Conservation (phyloP, 1,140 invertebrate genomes). For the Elysia chlorotica region DNA sequence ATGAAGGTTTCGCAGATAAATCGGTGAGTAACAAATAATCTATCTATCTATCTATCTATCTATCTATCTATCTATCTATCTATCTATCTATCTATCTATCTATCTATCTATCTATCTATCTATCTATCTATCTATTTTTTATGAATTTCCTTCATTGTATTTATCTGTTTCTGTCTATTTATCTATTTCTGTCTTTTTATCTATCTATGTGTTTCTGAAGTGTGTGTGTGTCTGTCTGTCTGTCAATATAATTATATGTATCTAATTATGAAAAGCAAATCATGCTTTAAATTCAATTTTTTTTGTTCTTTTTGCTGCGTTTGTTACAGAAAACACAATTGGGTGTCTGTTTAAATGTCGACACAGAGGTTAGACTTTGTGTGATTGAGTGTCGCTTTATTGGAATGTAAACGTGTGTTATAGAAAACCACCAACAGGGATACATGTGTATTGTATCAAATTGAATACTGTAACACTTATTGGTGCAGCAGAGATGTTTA, state of each 20-base stretch:
- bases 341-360: no score
- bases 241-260: background rate
- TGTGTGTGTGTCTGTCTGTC: background rate
- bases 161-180: background rate
- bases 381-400: no score
- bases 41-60: background rate
- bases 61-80: background rate
- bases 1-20: conserved; percentile 28
- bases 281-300: no score
- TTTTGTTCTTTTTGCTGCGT: no score
- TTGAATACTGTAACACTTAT: no score
- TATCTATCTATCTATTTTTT: background rate
- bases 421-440: no score
- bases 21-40: conserved; percentile 24
- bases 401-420: no score
- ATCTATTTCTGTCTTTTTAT: background rate
- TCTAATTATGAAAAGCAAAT: no score
- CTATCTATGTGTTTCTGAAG: background rate
- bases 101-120: background rate
- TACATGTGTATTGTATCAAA: no score
- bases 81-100: background rate
- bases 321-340: no score
- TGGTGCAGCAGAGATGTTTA: no score
- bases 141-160: background rate
- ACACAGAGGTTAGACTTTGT: no score